phyloP scores from a whole-genome alignment of 2,113 vertebrate genomes.

The Otis tarda region DNA sequence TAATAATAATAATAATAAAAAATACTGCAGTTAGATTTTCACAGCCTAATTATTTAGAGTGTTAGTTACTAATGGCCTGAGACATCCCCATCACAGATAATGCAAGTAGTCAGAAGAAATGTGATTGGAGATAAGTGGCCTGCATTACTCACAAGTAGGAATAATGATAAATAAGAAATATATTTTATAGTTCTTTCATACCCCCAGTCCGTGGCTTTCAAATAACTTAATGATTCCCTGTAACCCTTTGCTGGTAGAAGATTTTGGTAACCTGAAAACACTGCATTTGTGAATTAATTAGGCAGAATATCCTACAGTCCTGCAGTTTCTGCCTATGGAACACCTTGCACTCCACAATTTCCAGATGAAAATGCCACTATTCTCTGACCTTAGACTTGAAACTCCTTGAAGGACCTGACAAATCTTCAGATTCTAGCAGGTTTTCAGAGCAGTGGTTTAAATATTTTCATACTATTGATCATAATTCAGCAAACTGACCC shows the following conservation, averaged over 20 bases:
- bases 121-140: constrained; percentile 22
- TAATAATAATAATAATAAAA: not conserved
- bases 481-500: not conserved
- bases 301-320: not conserved
- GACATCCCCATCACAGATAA: constrained; percentile 36
- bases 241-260: not conserved
- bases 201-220: not conserved
- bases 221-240: not conserved
- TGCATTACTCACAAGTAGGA: not conserved
- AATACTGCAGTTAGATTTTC: constrained; percentile 25
- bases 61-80: constrained; percentile 54
- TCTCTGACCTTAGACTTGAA: not conserved
- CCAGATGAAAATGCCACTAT: not conserved
- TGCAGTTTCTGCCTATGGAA: not conserved
- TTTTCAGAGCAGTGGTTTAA: not conserved
- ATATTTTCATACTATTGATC: not conserved
- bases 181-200: not conserved
- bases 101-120: not conserved
- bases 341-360: not conserved
- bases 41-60: constrained; percentile 50
- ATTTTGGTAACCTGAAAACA: not conserved
- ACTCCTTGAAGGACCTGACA: not conserved
- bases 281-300: not conserved
- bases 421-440: not conserved
- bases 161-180: constrained; percentile 26